phyloP scores from a whole-genome alignment of 2,888 invertebrate genomes.

The Drosophila limbata region DNA sequence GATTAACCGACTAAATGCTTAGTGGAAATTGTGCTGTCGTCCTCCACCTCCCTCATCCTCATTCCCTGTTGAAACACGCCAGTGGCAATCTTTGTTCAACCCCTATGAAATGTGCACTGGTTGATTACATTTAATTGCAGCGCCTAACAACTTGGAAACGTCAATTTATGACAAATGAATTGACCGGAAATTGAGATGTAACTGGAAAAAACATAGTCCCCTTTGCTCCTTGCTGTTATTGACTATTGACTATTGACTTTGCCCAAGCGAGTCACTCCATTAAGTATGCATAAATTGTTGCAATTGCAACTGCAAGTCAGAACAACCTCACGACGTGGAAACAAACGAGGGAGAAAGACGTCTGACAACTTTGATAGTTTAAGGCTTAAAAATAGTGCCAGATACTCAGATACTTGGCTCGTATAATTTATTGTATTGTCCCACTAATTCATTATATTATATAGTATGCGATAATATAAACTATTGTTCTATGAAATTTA shows the following conservation, averaged over 20 bases:
- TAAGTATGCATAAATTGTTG: conserved; percentile 9
- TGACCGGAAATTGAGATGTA: conserved; percentile 30
- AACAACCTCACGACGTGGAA: too few relatives aligned
- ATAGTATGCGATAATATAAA: background rate
- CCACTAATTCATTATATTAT: background rate
- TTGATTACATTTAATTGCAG: conserved; percentile 68
- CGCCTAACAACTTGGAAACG: conserved; percentile 45
- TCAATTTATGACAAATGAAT: conserved; percentile 37
- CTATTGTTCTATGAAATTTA: too few relatives aligned
- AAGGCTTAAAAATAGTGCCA: background rate
- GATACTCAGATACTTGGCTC: background rate
- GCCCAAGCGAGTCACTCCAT: conserved; percentile 17
- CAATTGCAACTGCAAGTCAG: conserved; percentile 3
- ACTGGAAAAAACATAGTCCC: background rate
- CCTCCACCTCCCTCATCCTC: background rate
- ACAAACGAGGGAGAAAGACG: too few relatives aligned
- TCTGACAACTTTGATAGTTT: background rate
- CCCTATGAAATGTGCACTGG: conserved; percentile 1
- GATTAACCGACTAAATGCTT: conserved; percentile 58
- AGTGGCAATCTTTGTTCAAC: background rate
- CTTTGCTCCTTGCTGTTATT: conserved; percentile 7
- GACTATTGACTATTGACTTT: background rate
- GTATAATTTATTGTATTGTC: background rate
- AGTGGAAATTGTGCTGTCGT: conserved; percentile 39
- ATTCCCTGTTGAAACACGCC: background rate